Evolutionary conservation across 2,113 vertebrate species (phyloP), one percentile per base, ranked within the genome.

Genomic region (Promerops cafer): DNA sequence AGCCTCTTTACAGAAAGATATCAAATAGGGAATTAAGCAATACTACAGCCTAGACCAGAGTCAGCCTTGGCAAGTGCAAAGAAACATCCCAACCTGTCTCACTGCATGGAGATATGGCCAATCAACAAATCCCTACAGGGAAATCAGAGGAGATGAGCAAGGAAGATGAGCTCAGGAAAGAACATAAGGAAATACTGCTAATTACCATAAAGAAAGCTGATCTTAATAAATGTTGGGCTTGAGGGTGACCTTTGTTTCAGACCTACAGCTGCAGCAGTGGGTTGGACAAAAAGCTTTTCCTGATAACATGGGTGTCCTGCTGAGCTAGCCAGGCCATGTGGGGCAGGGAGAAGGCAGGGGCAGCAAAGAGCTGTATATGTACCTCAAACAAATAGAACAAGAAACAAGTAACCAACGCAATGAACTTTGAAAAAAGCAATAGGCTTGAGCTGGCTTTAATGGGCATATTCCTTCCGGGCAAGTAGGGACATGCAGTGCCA

Each of bases 31-130:
- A 78, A 80, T 45, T n/a, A 78, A 83, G 14, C 33, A 83, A 63
- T 27, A 71, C 42, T 61, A 53, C 30, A 69, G 23, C 23, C 23
- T 57, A 75, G 33, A 45, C 23, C 30, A 56, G 44, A 69, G 40
- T 56, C 35, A 93, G 37, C 35, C 83, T 21, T 37, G n/a, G 27
- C 1, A 2, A 74, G 8, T 30, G 14, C 13, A 65, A 64, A 70
- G 52, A 83, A 87, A 47, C 15, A 42, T 2, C 1, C 22, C 57
- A 45, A 22, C 17, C 4, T 60, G 11, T 65, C 56, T 65, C 52
- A 35, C 0, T 44, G 26, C n/a, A 49, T 2, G 10, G 42, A 80
- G 52, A 57, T 39, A 56, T 0, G 0, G 42, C 37, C 50, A 69
- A 35, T 24, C 49, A 83, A 76, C 68, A 60, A 61, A 79, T 39